phyloP scores from a whole-genome alignment of 2,888 invertebrate species.

The Stramonita haemastoma region DNA sequence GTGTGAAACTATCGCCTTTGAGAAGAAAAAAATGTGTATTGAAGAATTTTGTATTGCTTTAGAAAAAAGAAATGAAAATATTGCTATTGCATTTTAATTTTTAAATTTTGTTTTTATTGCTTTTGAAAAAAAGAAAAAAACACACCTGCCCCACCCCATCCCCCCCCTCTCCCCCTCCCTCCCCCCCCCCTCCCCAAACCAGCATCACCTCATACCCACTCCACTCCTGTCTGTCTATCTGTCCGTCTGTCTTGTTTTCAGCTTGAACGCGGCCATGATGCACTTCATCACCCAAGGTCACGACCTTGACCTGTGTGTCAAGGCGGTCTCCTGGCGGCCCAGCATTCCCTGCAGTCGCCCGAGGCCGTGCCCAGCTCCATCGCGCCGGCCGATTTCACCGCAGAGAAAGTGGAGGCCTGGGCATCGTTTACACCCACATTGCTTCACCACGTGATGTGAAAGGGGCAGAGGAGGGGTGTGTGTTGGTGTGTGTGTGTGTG shows the following conservation, averaged over 20 bases:
- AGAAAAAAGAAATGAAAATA: too few relatives aligned
- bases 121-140: too few relatives aligned
- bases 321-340: slow-evolving; percentile 69
- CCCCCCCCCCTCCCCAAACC: too few relatives aligned
- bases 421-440: not conserved
- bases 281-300: slow-evolving; percentile 59
- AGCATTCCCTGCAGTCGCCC: slow-evolving; percentile 63
- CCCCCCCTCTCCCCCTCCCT: too few relatives aligned
- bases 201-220: too few relatives aligned
- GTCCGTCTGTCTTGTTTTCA: slow-evolving; percentile 49
- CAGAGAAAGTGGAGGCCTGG: slow-evolving; percentile 39
- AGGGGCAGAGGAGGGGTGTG: not conserved
- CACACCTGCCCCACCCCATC: too few relatives aligned
- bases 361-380: slow-evolving; percentile 58
- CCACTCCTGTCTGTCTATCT: too few relatives aligned
- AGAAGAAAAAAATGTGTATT: too few relatives aligned
- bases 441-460: not conserved
- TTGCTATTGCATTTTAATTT: too few relatives aligned
- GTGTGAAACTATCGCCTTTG: too few relatives aligned
- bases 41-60: too few relatives aligned
- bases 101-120: too few relatives aligned
- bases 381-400: slow-evolving; percentile 1
- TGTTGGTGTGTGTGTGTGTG: not conserved
- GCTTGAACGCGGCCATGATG: slow-evolving; percentile 65
- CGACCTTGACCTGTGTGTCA: slow-evolving; percentile 57